Conservation (phyloP, 2,113 vertebrate genomes). For the Gorsachius goisagi region DNA sequence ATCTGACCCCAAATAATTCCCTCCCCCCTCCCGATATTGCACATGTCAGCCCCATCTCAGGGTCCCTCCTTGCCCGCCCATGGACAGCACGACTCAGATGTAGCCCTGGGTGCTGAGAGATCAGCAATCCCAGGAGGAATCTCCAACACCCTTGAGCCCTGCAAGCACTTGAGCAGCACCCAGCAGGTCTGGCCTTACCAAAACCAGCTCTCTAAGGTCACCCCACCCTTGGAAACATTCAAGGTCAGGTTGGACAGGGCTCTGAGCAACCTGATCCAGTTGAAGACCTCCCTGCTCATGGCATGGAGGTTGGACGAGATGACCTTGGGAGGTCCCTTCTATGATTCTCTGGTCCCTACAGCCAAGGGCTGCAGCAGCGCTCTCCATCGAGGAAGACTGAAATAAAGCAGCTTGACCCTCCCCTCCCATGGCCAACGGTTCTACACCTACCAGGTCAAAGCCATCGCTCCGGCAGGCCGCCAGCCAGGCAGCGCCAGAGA, state of each 20-base stretch:
- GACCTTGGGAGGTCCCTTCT: neutral
- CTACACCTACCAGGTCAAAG: neutral
- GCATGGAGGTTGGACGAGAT: neutral
- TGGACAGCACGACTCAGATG: neutral
- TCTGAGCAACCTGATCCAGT: neutral
- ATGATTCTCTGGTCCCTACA: neutral
- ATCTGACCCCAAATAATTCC: neutral
- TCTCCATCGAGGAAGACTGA: neutral
- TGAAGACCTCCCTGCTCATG: neutral
- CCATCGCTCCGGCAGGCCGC: neutral
- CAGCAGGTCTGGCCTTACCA: neutral
- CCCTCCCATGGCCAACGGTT: neutral
- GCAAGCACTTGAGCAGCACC: rapidly evolving
- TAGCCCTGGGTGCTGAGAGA: neutral
- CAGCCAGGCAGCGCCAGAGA: neutral
- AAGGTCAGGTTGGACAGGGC: neutral
- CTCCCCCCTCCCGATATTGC: rapidly evolving
- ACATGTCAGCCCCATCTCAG: neutral
- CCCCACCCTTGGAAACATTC: neutral
- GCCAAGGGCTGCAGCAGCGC: neutral
- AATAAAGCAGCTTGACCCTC: neutral
- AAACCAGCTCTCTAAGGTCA: neutral
- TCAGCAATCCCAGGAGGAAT: neutral
- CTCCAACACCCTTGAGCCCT: neutral
- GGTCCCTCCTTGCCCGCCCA: neutral